phyloP scores from a whole-genome alignment of 2,888 invertebrate species.

The Apamea monoglypha region DNA sequence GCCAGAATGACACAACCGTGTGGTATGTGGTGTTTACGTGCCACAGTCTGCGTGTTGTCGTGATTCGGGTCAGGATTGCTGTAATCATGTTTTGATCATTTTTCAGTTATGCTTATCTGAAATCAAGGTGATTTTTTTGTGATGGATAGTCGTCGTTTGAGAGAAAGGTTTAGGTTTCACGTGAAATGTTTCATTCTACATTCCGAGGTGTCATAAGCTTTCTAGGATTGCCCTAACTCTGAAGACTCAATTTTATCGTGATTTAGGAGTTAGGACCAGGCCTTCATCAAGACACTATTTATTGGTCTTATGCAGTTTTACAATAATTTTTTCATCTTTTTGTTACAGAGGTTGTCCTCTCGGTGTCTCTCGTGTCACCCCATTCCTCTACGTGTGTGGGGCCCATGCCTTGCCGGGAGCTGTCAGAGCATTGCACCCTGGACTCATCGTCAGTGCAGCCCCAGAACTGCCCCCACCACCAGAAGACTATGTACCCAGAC shows the following conservation, averaged over 20 bases:
- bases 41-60: slow-evolving; percentile 78
- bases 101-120: slow-evolving; percentile 51
- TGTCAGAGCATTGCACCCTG: slow-evolving; percentile 92
- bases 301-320: background rate
- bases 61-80: slow-evolving; percentile 72
- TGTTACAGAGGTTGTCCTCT: slow-evolving; percentile 87
- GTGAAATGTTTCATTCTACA: too few species aligned
- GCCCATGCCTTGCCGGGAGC: slow-evolving; percentile 93
- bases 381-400: slow-evolving; percentile 94
- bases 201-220: background rate
- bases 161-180: background rate
- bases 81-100: slow-evolving; percentile 66
- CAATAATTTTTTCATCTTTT: slow-evolving; percentile 10
- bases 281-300: background rate
- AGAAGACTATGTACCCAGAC: slow-evolving; percentile 91
- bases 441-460: slow-evolving; percentile 95
- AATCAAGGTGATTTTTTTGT: slow-evolving; percentile 39
- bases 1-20: slow-evolving; percentile 86
- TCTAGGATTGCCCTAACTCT: background rate
- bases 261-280: background rate
- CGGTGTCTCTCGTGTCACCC: slow-evolving; percentile 93
- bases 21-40: slow-evolving; percentile 87
- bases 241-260: too few species aligned
- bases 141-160: background rate
- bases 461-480: slow-evolving; percentile 94